Conservation (phyloP, 2,113 vertebrate genomes). For the Myanophis thanlyinensis region DNA sequence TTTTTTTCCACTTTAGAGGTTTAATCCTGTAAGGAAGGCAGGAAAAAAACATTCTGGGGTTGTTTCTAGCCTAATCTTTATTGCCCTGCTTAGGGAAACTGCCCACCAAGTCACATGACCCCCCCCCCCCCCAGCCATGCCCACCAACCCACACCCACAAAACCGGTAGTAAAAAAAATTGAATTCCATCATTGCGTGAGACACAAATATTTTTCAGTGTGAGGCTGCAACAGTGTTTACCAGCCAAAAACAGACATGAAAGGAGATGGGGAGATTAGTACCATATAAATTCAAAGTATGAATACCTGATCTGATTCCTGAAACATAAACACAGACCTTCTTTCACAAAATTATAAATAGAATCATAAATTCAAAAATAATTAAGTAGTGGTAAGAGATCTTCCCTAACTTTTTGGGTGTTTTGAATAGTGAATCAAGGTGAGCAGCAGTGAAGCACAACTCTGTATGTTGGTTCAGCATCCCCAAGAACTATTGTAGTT, state of each 20-base stretch:
- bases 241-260: not conserved
- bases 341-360: not conserved
- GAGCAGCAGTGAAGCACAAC: not conserved
- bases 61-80: no score
- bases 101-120: no score
- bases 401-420: not conserved
- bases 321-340: not conserved
- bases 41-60: no score
- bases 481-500: not conserved
- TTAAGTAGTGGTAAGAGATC: not conserved
- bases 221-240: not conserved
- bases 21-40: no score
- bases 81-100: no score
- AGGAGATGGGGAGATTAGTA: not conserved
- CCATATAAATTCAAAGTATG: not conserved
- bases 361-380: not conserved
- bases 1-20: no score
- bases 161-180: no score
- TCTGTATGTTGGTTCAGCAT: not conserved
- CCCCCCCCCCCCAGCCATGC: no score
- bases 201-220: not conserved
- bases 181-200: no score
- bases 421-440: not conserved
- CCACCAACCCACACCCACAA: no score
- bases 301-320: not conserved